Evolutionary conservation across 2,888 invertebrate genomes (phyloP), one percentile per base, ranked within the genome.

Genomic region (Bombylius discolor): DNA sequence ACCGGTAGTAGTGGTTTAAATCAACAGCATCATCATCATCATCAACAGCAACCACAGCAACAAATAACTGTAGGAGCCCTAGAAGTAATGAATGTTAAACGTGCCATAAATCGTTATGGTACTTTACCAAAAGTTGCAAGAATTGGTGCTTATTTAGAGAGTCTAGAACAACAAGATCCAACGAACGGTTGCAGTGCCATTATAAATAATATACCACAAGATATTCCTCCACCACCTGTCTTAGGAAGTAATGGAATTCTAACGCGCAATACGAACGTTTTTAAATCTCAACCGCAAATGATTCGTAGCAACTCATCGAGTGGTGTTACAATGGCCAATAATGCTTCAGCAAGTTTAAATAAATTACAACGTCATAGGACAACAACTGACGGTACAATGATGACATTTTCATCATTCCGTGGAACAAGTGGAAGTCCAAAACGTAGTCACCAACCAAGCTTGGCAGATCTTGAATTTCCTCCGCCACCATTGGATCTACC

Each of bases 91-190:
- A 96, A 96, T 76, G 95, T 96, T 53, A 89, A 92, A 68, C 84
- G 92, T 63, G 94, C 94, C 49, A 92, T 92, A 62, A 95, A 92
- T 74, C 82, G 95, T 34, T 97, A 96, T 71, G 98, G 98, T 23
- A 98, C 98, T 11, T 77, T 98, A 67, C 98, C 98, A 0, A 98
- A 97, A 75, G 95, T 90, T 51, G 94, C 94, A 11, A 81, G 97
- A 62, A 97, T 98, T 65, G 96, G 96, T 39, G 97, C 96, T 7
- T 98, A 93, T 74, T 77, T 98, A 55, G 96, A 97, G 73, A 95
- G 95, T 6, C 78, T 98, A 67, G 82, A 91, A 49, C 89, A 91
- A 68, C 87, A 86, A 68, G 86, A 84, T 51, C 79, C 57, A 14
- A 48, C 56, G 1, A 12, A 49, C 5, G 33, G 44, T 47, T 51